Percentiles rank a stretch among this genome's conserved stretches.
These are phyloP conservation scores for Agrilus planipennis DNA, from an alignment of 1,140 invertebrate species.

Conservation along the genomic window DNA sequence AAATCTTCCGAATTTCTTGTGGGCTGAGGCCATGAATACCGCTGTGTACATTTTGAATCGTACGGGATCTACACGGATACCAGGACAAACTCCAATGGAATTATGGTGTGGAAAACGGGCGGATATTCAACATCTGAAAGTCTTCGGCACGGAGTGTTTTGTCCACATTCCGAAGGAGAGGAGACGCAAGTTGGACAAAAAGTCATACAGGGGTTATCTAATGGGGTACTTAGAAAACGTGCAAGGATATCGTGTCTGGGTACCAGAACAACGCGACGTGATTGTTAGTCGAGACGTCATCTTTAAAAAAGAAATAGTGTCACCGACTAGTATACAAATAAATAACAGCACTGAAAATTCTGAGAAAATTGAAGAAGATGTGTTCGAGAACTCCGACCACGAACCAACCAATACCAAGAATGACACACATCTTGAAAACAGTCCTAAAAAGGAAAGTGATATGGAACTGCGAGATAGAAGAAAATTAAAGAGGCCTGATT, in stretches of 20 bases:
- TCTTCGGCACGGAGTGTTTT: slow-evolving; percentile 22
- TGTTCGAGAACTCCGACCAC: too few relatives aligned
- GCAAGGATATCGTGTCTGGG: slow-evolving; percentile 21
- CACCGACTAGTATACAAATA: too few relatives aligned
- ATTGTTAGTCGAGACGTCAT: too few relatives aligned
- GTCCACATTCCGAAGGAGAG: slow-evolving; percentile 21
- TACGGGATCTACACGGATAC: slow-evolving; percentile 2
- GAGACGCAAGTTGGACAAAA: slow-evolving; percentile 23
- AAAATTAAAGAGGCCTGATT: neutral
- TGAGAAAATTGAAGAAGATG: too few relatives aligned
- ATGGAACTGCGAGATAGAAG: slow-evolving; percentile 4
- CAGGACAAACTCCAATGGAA: slow-evolving; percentile 17
- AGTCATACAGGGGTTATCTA: slow-evolving; percentile 21
- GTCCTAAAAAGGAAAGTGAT: too few relatives aligned
- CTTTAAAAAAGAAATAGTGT: too few relatives aligned
- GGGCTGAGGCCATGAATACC: slow-evolving; percentile 30
- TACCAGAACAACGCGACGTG: slow-evolving; percentile 4
- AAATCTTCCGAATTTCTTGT: slow-evolving; percentile 24
- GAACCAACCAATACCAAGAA: too few relatives aligned
- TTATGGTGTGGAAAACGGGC: slow-evolving; percentile 14
- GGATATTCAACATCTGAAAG: slow-evolving; percentile 17
- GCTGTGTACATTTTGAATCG: slow-evolving; percentile 29
- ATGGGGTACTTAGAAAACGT: slow-evolving; percentile 20
- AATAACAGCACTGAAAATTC: too few relatives aligned
- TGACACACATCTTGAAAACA: too few relatives aligned